Percentiles rank a stretch among this genome's conserved stretches.
phyloP scores from a whole-genome alignment of 2,888 invertebrate species.

The Hypselothyrea guttata region DNA sequence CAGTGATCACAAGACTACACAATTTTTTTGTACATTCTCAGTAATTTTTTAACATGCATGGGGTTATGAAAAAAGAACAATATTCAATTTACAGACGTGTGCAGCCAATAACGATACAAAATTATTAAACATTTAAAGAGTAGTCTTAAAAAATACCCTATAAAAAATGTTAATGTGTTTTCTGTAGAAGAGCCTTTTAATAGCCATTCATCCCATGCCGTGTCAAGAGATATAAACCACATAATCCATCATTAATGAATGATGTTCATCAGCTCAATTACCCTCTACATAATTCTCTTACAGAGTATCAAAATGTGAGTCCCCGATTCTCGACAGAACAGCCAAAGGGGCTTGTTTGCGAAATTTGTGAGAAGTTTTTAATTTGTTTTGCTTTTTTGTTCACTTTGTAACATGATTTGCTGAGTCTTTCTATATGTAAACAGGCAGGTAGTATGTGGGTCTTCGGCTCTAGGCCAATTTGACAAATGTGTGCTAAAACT shows the following conservation, averaged over 20 bases:
- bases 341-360: conserved; percentile 25
- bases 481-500: conserved; percentile 16
- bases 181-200: too few species aligned
- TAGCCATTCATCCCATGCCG: too few species aligned
- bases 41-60: conserved; percentile 13
- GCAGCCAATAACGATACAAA: conserved; percentile 9
- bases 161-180: background rate
- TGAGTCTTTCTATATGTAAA: conserved; percentile 9
- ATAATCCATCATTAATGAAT: too few species aligned
- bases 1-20: conserved; percentile 33
- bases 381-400: conserved; percentile 6
- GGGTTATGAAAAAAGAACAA: conserved; percentile 12
- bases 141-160: conserved; percentile 6
- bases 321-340: conserved; percentile 18
- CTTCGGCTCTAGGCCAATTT: conserved; percentile 34
- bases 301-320: conserved; percentile 34
- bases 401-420: background rate
- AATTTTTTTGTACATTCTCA: conserved; percentile 19
- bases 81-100: conserved; percentile 12
- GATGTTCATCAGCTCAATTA: background rate
- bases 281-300: background rate
- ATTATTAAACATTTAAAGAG: background rate
- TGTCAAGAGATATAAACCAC: too few species aligned
- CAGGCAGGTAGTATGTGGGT: conserved; percentile 25
- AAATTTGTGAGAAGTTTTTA: conserved; percentile 35